A percentile compares a stretch with the other conserved stretches of the same genome.
Conservation (phyloP, 2,113 vertebrate species). For the Hemichromis elongatus region DNA sequence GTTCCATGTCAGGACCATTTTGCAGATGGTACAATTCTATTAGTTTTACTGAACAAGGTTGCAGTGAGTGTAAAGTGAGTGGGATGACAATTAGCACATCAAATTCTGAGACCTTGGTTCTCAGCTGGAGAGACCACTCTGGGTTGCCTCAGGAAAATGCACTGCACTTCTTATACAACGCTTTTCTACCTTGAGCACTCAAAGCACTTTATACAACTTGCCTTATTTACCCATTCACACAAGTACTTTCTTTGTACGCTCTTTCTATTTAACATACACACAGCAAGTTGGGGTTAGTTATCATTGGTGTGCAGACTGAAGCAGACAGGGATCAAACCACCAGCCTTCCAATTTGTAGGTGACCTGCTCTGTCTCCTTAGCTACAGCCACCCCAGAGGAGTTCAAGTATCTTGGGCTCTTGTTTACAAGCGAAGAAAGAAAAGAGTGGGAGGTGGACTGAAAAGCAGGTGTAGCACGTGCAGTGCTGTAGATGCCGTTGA, state of each 20-base stretch:
- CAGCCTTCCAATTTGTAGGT: no score
- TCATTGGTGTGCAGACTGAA: not conserved
- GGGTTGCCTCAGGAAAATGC: not conserved
- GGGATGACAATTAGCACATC: not conserved
- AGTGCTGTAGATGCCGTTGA: not conserved
- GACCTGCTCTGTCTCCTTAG: not conserved
- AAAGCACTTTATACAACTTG: not conserved
- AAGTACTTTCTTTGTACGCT: not conserved
- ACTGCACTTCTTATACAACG: not conserved
- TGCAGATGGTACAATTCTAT: not conserved
- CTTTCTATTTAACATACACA: not conserved
- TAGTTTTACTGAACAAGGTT: not conserved
- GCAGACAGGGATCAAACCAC: not conserved
- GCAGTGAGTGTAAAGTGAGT: not conserved
- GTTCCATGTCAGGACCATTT: not conserved
- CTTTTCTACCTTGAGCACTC: not conserved
- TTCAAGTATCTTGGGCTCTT: not conserved
- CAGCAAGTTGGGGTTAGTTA: not conserved
- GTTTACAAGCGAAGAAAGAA: not conserved
- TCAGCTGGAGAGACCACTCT: not conserved
- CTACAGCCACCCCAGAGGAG: not conserved
- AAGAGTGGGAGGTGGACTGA: not conserved
- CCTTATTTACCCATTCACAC: not conserved
- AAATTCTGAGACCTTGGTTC: not conserved
- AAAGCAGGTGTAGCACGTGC: not conserved